phyloP scores from a whole-genome alignment of 1,140 invertebrate species.

The Leptoteleia sp. region DNA sequence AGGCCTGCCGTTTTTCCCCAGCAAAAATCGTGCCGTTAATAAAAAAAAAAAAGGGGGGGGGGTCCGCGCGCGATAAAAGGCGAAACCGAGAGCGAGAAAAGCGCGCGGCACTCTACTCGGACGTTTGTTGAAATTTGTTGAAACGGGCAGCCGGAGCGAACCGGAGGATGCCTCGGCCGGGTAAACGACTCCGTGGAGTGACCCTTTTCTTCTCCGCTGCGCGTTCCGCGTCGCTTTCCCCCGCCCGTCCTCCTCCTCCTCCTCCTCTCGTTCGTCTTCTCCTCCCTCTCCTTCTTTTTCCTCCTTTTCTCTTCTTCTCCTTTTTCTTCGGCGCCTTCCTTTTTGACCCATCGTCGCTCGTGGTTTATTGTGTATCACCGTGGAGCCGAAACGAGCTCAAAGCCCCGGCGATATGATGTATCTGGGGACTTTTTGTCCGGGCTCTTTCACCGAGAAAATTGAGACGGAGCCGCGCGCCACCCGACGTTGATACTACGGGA shows the following conservation, averaged over 20 bases:
- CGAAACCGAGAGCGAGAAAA: constrained; percentile 1
- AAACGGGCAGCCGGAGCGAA: background rate
- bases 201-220: constrained; percentile 29
- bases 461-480: constrained; percentile 1
- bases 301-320: no score
- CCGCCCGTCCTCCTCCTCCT: no score
- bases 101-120: constrained; percentile 5
- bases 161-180: no score
- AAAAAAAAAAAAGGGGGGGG: no score
- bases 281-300: no score
- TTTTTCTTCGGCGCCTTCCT: constrained; percentile 28
- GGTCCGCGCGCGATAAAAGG: background rate
- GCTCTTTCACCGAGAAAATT: constrained; percentile 29
- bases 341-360: constrained; percentile 29
- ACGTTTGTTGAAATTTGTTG: constrained; percentile 25
- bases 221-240: constrained; percentile 20
- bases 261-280: no score
- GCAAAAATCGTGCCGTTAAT: constrained; percentile 2
- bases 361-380: constrained; percentile 32
- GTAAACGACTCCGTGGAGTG: constrained; percentile 16
- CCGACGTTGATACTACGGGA: background rate
- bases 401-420: constrained; percentile 31
- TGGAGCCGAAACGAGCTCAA: constrained; percentile 21
- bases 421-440: constrained; percentile 29
- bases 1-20: constrained; percentile 18